A percentile compares a stretch with the other conserved stretches of the same genome.
These are phyloP conservation scores for Numenius phaeopus DNA, from an alignment of 2,797 vertebrate species.

Conservation along the genomic window DNA sequence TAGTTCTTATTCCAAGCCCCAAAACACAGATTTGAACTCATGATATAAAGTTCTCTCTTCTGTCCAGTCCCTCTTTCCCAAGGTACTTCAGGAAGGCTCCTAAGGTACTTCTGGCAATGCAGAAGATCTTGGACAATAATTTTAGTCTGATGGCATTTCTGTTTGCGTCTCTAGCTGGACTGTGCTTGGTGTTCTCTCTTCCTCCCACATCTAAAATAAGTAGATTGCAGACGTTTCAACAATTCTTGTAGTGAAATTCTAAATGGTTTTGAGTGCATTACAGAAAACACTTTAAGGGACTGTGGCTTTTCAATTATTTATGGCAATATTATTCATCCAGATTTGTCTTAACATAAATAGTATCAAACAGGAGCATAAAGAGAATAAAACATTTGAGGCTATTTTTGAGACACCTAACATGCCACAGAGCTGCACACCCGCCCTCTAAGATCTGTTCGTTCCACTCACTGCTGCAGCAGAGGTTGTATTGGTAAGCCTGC, in stretches of 20 bases:
- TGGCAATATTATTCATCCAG: not conserved
- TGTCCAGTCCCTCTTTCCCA: not conserved
- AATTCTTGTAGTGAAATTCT: not conserved
- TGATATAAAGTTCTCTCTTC: not conserved
- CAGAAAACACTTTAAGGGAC: conserved; percentile 30
- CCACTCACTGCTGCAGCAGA: not conserved
- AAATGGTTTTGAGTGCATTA: conserved; percentile 8
- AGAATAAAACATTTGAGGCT: conserved; percentile 46
- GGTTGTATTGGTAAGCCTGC: not conserved
- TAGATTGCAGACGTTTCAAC: not conserved
- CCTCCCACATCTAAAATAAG: conserved; percentile 54
- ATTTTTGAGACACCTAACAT: conserved; percentile 46
- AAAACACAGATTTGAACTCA: not conserved
- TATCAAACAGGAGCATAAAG: conserved; percentile 33
- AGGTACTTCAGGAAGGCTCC: not conserved
- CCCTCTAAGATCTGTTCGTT: not conserved
- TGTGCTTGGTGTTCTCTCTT: conserved; percentile 20
- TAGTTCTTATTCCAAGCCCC: not conserved
- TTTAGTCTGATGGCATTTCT: not conserved
- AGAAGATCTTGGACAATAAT: not conserved
- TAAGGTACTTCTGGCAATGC: not conserved
- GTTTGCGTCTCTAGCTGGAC: not conserved
- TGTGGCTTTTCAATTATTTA: conserved; percentile 68
- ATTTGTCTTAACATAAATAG: conserved; percentile 60
- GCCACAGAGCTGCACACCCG: not conserved